Base-by-base conservation (phyloP, 2,888 invertebrate genomes). In the Escarpia spicata region DNA sequence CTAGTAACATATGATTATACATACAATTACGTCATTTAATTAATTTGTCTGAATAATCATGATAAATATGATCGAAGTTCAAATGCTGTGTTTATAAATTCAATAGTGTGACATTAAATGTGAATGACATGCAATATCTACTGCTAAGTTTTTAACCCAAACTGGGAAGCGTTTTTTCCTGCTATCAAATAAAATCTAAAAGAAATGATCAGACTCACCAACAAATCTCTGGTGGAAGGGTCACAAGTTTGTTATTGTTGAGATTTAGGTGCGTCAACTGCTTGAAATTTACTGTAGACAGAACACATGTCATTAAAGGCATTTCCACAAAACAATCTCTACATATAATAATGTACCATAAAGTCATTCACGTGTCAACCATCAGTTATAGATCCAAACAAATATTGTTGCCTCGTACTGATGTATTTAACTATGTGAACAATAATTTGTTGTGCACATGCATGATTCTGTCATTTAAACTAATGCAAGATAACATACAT, bases 201-300 rank as follows among this genome's bases (percentile, higher is more conserved):
- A 75, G 75, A 26, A 75, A n/a, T 75, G 6, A 26, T 26, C 26
- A 15, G 26, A 75, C 94, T 94, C 94, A 96, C 96, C 95, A 95
- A 94, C 96, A 95, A 92, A 96, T 96, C 94, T 96, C 96, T 93
- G 95, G 94, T 75, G 96, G 96, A n/a, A 96, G 92, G 58, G 93
- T 94, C 92, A 94, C 95, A 92, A 96, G 93, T 93, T 94, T 93
- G 93, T 96, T 96, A 92, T 94, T 94, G 93, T 96, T 96, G 43
- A 96, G 93, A 94, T 96, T 96, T 52, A 96, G 94, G 92, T 96
- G 94, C 90, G 95, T 95, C 60, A 96, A 93, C 92, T 94, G 95
- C 93, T 94, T 94, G 43, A 96, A 94, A 92, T 94, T 93, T 9
- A 75, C 75, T 75, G 75, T 75, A 15, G 75, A 26, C 26, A 75